Percentiles rank a stretch among this genome's conserved stretches.
Conservation (phyloP, 37 sponge, comb jelly and placozoan genomes). For the Lycopodina hypogea region DNA sequence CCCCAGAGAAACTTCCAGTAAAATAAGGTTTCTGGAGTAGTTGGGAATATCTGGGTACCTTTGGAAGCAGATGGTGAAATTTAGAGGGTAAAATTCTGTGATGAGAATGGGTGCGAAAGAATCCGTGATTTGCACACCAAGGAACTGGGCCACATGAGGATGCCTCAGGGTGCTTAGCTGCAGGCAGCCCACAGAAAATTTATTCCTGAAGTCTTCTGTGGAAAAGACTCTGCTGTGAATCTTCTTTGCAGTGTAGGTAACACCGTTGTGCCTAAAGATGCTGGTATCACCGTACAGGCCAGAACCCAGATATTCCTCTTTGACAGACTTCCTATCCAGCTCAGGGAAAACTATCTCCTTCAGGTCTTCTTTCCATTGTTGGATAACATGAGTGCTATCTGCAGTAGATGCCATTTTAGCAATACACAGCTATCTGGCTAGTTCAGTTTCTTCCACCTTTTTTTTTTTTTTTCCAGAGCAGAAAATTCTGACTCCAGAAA, state of each 20-base stretch:
- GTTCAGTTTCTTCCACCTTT: no score
- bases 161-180: constrained; percentile 22
- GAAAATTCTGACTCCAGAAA: no score
- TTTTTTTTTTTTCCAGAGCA: no score
- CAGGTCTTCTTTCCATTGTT: constrained; percentile 12
- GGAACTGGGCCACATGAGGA: constrained; percentile 35
- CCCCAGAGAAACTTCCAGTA: constrained; percentile 22
- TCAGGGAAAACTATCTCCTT: background rate
- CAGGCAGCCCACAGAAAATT: constrained; percentile 16
- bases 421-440: background rate
- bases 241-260: constrained; percentile 32
- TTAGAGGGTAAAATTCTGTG: constrained; percentile 26
- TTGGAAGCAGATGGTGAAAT: constrained; percentile 19
- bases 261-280: constrained; percentile 10
- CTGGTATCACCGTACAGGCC: constrained; percentile 8
- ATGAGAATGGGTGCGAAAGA: constrained; percentile 15
- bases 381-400: constrained; percentile 4
- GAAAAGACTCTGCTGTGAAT: constrained; percentile 10
- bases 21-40: constrained; percentile 7
- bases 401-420: constrained; percentile 13
- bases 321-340: background rate
- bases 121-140: constrained; percentile 23
- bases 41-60: constrained; percentile 19
- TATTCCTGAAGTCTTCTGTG: constrained; percentile 14
- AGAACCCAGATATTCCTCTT: constrained; percentile 9